phyloP scores from a whole-genome alignment of 2,888 invertebrate genomes.

The Acholoe squamosa region DNA sequence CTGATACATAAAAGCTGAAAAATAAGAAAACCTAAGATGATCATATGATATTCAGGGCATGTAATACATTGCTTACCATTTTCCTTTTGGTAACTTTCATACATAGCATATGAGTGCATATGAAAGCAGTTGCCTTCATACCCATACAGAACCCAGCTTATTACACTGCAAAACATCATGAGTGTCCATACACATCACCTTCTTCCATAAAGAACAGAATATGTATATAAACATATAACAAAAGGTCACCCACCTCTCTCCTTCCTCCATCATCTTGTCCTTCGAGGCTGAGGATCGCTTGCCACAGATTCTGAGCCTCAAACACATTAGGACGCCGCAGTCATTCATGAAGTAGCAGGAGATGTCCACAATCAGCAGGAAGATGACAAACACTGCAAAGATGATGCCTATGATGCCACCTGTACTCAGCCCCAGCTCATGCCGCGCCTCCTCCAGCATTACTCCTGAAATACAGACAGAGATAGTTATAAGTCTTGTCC shows the following conservation, averaged over 20 bases:
- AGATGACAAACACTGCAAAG: slow-evolving; percentile 90
- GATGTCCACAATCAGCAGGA: slow-evolving; percentile 90
- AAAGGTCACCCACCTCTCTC: slow-evolving; percentile 66
- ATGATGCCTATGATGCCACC: slow-evolving; percentile 92
- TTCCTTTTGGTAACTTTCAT: too few species aligned
- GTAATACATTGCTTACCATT: too few species aligned
- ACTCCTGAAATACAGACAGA: background rate
- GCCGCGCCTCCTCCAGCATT: background rate
- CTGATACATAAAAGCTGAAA: too few species aligned
- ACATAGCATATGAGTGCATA: too few species aligned
- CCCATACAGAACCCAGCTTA: too few species aligned
- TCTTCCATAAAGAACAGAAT: background rate
- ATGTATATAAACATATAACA: background rate
- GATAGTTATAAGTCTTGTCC: too few species aligned
- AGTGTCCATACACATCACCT: too few species aligned
- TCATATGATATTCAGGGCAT: too few species aligned
- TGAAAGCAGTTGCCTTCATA: too few species aligned
- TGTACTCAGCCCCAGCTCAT: slow-evolving; percentile 71
- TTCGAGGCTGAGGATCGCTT: slow-evolving; percentile 63
- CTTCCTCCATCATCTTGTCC: slow-evolving; percentile 68
- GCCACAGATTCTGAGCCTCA: slow-evolving; percentile 72
- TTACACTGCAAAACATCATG: too few species aligned
- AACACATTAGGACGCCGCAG: slow-evolving; percentile 84
- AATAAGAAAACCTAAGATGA: too few species aligned
- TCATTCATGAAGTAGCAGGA: slow-evolving; percentile 89